A percentile compares a stretch with the other conserved stretches of the same genome.
Evolutionary conservation across 2,888 invertebrate species (phyloP).

Genomic region (Drosophila greeni): DNA sequence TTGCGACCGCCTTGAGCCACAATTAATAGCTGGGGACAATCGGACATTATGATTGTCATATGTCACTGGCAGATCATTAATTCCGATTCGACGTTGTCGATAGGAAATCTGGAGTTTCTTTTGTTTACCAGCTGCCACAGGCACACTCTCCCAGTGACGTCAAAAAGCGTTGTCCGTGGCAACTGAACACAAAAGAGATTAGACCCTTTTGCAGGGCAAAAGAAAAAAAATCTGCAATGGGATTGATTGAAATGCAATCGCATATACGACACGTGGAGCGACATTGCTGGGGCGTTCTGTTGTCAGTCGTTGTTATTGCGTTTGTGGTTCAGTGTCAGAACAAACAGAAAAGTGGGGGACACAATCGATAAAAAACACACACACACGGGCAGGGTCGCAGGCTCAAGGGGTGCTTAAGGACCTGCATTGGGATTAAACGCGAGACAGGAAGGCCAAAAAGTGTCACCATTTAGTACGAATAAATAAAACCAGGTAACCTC

Average conservation of each 20-base stretch:
- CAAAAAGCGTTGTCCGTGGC: slow-evolving; percentile 18
- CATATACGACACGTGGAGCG: slow-evolving; percentile 49
- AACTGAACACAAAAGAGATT: slow-evolving; percentile 35
- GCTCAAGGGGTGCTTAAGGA: slow-evolving; percentile 1
- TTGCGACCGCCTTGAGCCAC: slow-evolving; percentile 1
- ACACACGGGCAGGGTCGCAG: slow-evolving; percentile 7
- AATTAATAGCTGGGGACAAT: slow-evolving; percentile 48
- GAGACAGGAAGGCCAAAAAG: not conserved
- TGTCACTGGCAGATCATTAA: slow-evolving; percentile 43
- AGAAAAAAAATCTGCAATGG: slow-evolving; percentile 9
- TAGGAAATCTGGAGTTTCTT: slow-evolving; percentile 22
- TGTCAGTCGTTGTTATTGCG: slow-evolving; percentile 18
- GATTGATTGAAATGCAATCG: slow-evolving; percentile 47
- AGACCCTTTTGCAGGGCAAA: slow-evolving; percentile 12
- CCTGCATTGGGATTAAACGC: not conserved
- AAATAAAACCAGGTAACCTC: not conserved
- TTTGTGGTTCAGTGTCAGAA: slow-evolving; percentile 36
- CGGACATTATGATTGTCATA: slow-evolving; percentile 19
- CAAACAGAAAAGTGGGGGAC: slow-evolving; percentile 36
- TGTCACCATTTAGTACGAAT: not conserved
- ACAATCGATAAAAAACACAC: slow-evolving; percentile 54
- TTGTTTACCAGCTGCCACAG: not conserved
- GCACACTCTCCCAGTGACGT: not conserved
- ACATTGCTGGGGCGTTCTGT: slow-evolving; percentile 13
- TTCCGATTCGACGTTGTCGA: slow-evolving; percentile 31